Base-by-base conservation (phyloP, 2,888 invertebrate genomes). In the Oligia fasciuncula region DNA sequence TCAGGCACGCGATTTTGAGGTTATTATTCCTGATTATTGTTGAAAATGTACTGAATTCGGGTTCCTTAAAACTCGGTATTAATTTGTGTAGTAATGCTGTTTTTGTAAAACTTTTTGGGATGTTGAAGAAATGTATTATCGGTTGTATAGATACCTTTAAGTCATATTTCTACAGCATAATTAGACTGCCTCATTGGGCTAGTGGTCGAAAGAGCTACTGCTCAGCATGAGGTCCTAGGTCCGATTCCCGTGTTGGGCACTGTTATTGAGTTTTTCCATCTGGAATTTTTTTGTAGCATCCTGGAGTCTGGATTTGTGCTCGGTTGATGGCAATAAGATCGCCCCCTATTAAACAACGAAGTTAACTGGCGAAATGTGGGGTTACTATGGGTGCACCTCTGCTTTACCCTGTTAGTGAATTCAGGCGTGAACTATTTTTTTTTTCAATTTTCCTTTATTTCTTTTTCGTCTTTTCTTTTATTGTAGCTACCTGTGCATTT, bases 1-100 rank as follows among this genome's bases (percentile, higher is more conserved):
- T 84, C 69, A 67, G 73, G 72, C 79, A 89, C 80, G 86, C 78
- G 73, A 86, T 75, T 83, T 85, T 75, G 51, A 73, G 78, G 84
- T 80, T 80, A 74, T 75, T 79, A 67, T 71, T 77, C 40, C 57
- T 74, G 83, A 60, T 35, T 23, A 23, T 13, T 80, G 66, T 70
- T 63, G 66, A 66, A 72, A 75, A 80, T 83, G 11, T 74, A 68
- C 49, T 68, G 43, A 60, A 43, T 63, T 80, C 13, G n/a, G 46
- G 66, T 76, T 69, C 1, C 3, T 35, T 75, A 46, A 66, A 74
- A 60, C 4, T 51, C 23, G 6, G 62, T 65, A 69, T 65, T 68
- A 49, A 23, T 54, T 70, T 73, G 57, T 67, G 63, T 40, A 35
- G 51, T 17, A 76, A 51, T 72, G 13, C 19, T 40, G 63, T 49